Evolutionary conservation across 2,888 invertebrate genomes (phyloP), one percentile per base, ranked within the genome.

Genomic region (Ctenicera cuprea): DNA sequence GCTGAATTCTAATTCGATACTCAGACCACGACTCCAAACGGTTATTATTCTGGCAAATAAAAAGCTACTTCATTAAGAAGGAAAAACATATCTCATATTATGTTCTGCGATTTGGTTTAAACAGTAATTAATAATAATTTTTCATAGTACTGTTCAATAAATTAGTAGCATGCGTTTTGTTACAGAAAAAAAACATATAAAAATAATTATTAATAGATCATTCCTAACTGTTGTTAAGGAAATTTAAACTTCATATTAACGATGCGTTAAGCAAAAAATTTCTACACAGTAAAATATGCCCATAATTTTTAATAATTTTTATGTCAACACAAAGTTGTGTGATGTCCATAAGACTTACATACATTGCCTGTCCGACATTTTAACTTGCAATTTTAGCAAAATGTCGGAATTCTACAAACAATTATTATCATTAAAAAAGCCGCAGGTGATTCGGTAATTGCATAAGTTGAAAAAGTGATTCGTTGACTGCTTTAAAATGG

Each of bases 1-100:
- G 85, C 84, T 84, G 86, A 86, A 87, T 87, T 83, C 85, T 85
- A 86, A 87, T 86, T 85, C 82, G 80, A 78, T 65, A 65, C 59
- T 37, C 69, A 65, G 73, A 70, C 69, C 64, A 65, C 69, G 62
- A 64, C 37, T 64, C 43, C 43, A 70, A 70, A 63, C 63, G 45
- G 54, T 59, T 52, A 52, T 73, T 68, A 54, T 68, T 73, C 57
- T 43, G 48, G 52, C 63, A 62, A 68, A 68, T 68, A 62, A 66
- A 72, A 68, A 68, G 64, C 45, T 68, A 43, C 43, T 63, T 67
- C 26, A 61, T 52, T 67, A 73, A 43, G 64, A 61, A 33, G 33
- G 37, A 33, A 43, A 57, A 64, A 70, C 18, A 16, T 43, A 16
- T 30, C 18, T 22, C 26, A 26, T 7, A 48, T 11, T 26, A 26